phyloP scores from a whole-genome alignment of 2,888 invertebrate genomes.

The Agonopterix alstromeriana region DNA sequence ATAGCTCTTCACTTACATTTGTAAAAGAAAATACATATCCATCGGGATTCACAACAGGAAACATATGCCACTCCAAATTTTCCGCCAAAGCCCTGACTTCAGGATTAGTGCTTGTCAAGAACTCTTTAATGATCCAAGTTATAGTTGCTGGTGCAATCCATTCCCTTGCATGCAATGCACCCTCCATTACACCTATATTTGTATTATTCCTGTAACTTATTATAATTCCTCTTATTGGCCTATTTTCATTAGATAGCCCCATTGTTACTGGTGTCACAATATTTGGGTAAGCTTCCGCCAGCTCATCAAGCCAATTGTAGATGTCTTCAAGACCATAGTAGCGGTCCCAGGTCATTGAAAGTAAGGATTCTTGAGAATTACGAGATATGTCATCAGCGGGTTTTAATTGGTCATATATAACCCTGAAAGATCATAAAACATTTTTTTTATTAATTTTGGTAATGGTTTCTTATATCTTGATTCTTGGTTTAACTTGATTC shows the following conservation, averaged over 20 bases:
- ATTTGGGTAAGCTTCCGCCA: slow-evolving; percentile 62
- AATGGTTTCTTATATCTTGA: too few species aligned
- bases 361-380: slow-evolving; percentile 34
- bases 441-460: too few species aligned
- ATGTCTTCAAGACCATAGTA: slow-evolving; percentile 79
- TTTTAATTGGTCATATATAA: slow-evolving; percentile 65
- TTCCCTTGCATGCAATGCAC: slow-evolving; percentile 83
- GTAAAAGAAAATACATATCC: slow-evolving; percentile 82
- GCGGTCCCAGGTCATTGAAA: slow-evolving; percentile 66
- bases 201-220: slow-evolving; percentile 59
- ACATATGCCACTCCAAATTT: slow-evolving; percentile 84
- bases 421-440: slow-evolving; percentile 33
- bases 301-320: slow-evolving; percentile 75
- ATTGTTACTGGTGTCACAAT: slow-evolving; percentile 67
- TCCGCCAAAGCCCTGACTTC: slow-evolving; percentile 76
- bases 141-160: slow-evolving; percentile 82
- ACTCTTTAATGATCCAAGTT: slow-evolving; percentile 82
- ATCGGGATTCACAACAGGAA: slow-evolving; percentile 86
- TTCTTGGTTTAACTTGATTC: too few species aligned
- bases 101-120: slow-evolving; percentile 77
- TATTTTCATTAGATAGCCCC: slow-evolving; percentile 78
- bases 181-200: slow-evolving; percentile 73
- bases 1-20: slow-evolving; percentile 61
- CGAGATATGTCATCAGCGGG: slow-evolving; percentile 18
- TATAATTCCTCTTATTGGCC: slow-evolving; percentile 75